These are phyloP conservation scores for Rhyacophila brunnea DNA, from an alignment of 1,140 invertebrate species.

Conservation along the genomic window DNA sequence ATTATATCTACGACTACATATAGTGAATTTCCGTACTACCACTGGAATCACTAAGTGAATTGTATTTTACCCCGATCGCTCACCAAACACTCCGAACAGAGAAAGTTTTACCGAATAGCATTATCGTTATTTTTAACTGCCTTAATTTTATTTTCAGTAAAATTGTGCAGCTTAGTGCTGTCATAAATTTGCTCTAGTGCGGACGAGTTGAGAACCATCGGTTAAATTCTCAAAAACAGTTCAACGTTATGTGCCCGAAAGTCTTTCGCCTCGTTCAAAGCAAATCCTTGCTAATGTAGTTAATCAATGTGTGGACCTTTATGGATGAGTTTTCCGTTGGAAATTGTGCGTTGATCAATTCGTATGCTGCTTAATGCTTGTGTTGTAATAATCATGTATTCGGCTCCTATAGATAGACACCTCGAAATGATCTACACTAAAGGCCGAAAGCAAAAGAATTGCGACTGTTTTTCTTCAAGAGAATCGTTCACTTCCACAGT, in stretches of 20 bases:
- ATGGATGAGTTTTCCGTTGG: too few relatives aligned
- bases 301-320: too few relatives aligned
- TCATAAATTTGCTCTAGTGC: background rate
- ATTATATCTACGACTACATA: too few relatives aligned
- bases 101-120: constrained; percentile 14
- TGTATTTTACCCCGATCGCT: too few relatives aligned
- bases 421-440: background rate
- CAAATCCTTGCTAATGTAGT: background rate
- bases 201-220: background rate
- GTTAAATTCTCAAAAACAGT: too few relatives aligned
- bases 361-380: constrained; percentile 4
- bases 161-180: constrained; percentile 11
- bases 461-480: constrained; percentile 23
- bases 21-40: too few relatives aligned
- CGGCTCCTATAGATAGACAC: background rate
- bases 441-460: constrained; percentile 7
- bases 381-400: background rate
- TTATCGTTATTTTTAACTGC: background rate
- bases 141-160: background rate
- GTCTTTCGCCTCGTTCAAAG: too few relatives aligned
- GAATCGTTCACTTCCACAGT: constrained; percentile 12
- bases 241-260: too few relatives aligned
- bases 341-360: background rate
- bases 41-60: too few relatives aligned
- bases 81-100: background rate